Evolutionary conservation across 1,140 invertebrate species (phyloP).

Genomic region (Papilio machaon): DNA sequence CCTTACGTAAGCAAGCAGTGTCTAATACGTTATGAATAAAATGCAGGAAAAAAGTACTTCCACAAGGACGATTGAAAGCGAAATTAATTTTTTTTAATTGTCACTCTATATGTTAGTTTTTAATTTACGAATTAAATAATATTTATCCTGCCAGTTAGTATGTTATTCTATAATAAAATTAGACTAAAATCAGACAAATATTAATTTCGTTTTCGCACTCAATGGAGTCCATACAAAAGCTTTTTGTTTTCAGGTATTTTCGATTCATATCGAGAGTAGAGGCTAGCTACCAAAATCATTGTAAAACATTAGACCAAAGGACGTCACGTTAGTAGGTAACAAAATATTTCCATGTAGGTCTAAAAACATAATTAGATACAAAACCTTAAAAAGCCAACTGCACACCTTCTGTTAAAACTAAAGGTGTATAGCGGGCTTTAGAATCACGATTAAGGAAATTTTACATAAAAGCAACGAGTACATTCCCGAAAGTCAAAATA

Average conservation of each 20-base stretch:
- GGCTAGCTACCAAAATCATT: background rate
- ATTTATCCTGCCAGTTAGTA: background rate
- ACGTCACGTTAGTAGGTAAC: no score
- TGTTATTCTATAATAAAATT: background rate
- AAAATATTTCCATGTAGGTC: background rate
- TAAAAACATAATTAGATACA: background rate
- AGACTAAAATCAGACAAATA: background rate
- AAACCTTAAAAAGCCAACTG: background rate
- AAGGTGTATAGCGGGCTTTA: no score
- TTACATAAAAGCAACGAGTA: background rate
- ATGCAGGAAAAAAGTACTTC: constrained; percentile 40
- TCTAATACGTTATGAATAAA: constrained; percentile 43
- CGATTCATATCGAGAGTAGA: no score
- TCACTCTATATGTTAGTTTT: background rate
- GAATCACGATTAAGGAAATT: background rate
- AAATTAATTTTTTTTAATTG: background rate
- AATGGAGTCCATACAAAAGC: background rate
- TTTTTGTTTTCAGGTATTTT: background rate
- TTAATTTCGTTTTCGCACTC: background rate
- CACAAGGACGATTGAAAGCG: constrained; percentile 54
- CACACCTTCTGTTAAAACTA: no score
- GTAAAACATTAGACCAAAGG: background rate
- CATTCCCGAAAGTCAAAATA: background rate
- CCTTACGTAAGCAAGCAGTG: constrained; percentile 46
- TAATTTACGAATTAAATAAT: background rate